A percentile compares a stretch with the other conserved stretches of the same genome.
Conservation (phyloP, 1,140 invertebrate genomes). For the Drosophila nikananu region DNA sequence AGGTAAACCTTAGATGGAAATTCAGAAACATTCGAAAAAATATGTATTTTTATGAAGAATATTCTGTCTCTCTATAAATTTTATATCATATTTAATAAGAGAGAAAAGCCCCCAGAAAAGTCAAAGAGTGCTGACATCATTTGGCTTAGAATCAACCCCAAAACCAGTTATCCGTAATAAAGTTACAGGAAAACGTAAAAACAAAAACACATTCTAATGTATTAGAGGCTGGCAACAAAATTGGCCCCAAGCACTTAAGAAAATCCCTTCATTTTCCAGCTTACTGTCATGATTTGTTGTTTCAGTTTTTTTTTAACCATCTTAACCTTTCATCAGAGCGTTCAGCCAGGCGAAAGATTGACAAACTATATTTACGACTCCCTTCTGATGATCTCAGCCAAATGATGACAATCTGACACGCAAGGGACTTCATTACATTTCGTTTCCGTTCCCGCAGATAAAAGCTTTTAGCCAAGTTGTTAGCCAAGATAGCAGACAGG, state of each 20-base stretch:
- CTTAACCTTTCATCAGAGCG: conserved; percentile 44
- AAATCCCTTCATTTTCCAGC: conserved; percentile 40
- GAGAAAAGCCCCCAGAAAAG: not conserved
- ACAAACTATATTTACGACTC: conserved; percentile 52
- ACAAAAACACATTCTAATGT: conserved; percentile 5
- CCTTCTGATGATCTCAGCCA: conserved; percentile 52
- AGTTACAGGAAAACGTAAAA: conserved; percentile 4
- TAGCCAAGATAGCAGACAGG: conserved; percentile 7
- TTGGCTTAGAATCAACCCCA: conserved; percentile 16
- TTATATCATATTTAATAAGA: not conserved
- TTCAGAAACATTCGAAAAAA: no score
- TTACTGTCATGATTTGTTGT: conserved; percentile 20
- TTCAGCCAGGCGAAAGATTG: conserved; percentile 49
- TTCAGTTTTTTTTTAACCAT: conserved; percentile 10
- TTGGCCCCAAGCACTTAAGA: conserved; percentile 11
- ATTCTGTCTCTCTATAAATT: not conserved
- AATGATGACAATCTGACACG: conserved; percentile 59
- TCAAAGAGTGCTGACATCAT: conserved; percentile 30
- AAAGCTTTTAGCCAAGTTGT: conserved; percentile 37
- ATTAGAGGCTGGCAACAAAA: conserved; percentile 7
- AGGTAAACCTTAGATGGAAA: not conserved
- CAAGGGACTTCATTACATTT: conserved; percentile 47
- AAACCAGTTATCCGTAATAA: conserved; percentile 8
- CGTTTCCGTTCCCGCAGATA: conserved; percentile 26
- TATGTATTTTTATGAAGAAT: not conserved